phyloP scores from a whole-genome alignment of 1,140 invertebrate genomes.

The Harpegnathos saltator region DNA sequence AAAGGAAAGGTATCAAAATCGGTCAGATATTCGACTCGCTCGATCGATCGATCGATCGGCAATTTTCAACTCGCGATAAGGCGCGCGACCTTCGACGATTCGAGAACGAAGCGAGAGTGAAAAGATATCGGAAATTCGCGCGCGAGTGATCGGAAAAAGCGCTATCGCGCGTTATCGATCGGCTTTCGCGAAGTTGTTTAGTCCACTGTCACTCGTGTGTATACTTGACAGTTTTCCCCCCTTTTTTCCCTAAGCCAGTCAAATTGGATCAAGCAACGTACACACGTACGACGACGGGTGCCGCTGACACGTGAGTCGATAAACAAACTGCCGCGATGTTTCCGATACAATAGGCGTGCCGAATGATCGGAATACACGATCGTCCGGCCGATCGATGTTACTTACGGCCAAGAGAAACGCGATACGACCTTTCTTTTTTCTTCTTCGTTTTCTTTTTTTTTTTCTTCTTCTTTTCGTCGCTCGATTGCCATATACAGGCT shows the following conservation, averaged over 20 bases:
- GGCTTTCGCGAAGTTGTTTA: constrained; percentile 31
- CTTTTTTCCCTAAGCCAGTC: constrained; percentile 43
- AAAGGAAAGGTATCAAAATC: too few relatives aligned
- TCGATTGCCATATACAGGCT: too few relatives aligned
- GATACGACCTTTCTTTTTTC: too few relatives aligned
- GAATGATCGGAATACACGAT: constrained; percentile 15
- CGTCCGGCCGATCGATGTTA: neutral
- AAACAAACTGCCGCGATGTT: constrained; percentile 45
- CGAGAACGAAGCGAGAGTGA: neutral
- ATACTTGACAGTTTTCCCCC: constrained; percentile 45
- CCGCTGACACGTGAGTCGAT: constrained; percentile 35
- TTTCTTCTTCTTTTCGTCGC: too few relatives aligned
- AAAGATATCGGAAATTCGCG: constrained; percentile 32
- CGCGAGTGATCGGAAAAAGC: constrained; percentile 22
- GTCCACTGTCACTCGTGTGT: constrained; percentile 38
- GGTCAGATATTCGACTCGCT: constrained; percentile 14
- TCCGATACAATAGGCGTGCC: constrained; percentile 4
- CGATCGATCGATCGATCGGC: neutral
- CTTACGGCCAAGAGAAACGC: neutral
- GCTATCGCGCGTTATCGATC: constrained; percentile 22
- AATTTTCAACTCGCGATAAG: constrained; percentile 11
- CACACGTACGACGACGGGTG: constrained; percentile 29
- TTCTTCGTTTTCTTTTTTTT: too few relatives aligned
- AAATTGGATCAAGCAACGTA: constrained; percentile 39
- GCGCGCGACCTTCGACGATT: too few relatives aligned